These are phyloP conservation scores for Phytoseiulus persimilis DNA, from an alignment of 2,888 invertebrate species.

Conservation along the genomic window DNA sequence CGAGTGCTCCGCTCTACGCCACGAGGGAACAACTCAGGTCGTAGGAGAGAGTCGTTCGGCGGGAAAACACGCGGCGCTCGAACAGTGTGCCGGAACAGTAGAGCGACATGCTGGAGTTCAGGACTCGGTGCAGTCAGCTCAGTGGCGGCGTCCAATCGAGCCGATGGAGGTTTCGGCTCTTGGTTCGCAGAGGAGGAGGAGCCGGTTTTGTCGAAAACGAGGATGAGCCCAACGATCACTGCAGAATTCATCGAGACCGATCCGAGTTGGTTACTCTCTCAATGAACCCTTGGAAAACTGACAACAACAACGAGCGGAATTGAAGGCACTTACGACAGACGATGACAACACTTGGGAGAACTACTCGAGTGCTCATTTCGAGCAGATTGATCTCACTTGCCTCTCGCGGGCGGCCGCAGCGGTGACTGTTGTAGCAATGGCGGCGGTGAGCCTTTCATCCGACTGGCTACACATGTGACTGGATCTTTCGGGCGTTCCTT, in stretches of 20 bases:
- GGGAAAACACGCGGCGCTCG: constrained; percentile 21
- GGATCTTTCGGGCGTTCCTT: not conserved
- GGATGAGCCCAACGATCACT: constrained; percentile 18
- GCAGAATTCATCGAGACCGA: not conserved
- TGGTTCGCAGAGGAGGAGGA: not conserved
- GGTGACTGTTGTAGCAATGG: not conserved
- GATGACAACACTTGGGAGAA: constrained; percentile 16
- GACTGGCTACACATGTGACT: not conserved
- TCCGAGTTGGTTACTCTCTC: not conserved
- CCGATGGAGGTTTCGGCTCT: not conserved
- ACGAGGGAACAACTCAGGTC: constrained; percentile 10
- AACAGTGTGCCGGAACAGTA: constrained; percentile 29
- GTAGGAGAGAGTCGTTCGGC: not conserved
- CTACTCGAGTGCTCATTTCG: not conserved
- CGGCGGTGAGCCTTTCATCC: not conserved
- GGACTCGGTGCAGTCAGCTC: not conserved
- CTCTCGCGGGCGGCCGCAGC: not conserved
- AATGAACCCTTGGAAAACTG: not conserved
- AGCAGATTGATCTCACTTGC: not conserved
- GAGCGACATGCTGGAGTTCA: constrained; percentile 8
- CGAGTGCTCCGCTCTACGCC: constrained; percentile 15
- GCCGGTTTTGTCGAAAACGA: not conserved
- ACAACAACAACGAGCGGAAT: not conserved
- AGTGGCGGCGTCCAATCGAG: not conserved
- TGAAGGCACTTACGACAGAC: constrained; percentile 7